A percentile compares a stretch with the other conserved stretches of the same genome.
These are phyloP conservation scores for Rhopalosiphum maidis DNA, from an alignment of 1,140 invertebrate genomes.

Conservation along the genomic window DNA sequence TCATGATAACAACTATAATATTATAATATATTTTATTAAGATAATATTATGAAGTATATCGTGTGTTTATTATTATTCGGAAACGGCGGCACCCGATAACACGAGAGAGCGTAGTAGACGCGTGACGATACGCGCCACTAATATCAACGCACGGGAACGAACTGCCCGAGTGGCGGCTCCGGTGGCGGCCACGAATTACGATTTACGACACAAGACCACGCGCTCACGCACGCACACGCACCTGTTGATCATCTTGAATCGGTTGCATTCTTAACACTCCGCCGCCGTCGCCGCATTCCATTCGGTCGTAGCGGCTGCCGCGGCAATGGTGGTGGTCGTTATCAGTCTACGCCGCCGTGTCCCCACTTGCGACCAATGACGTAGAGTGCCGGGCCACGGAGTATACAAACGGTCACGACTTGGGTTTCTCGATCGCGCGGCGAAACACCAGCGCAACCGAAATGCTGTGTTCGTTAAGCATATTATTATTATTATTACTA, in stretches of 20 bases:
- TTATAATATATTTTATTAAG: too few species aligned
- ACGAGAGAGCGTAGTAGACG: not conserved
- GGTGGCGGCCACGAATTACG: conserved; percentile 37
- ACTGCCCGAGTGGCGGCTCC: conserved; percentile 34
- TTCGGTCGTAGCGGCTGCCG: not conserved
- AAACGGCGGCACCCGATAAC: conserved; percentile 12
- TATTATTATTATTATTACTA: not conserved
- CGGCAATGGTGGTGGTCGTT: not conserved
- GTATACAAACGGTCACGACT: not conserved
- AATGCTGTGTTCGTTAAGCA: not conserved
- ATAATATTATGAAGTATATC: too few species aligned
- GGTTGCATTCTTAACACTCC: conserved; percentile 54
- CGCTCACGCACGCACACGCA: conserved; percentile 36
- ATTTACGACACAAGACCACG: conserved; percentile 42
- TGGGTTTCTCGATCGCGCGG: conserved; percentile 27
- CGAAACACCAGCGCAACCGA: not conserved
- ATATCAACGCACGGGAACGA: conserved; percentile 20
- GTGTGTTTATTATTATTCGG: not conserved
- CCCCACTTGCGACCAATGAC: not conserved
- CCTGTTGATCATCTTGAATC: conserved; percentile 53
- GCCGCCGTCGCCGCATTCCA: conserved; percentile 24
- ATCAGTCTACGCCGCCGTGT: not conserved
- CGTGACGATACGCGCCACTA: not conserved
- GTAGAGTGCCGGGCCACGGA: not conserved
- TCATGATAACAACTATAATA: too few species aligned